A percentile compares a stretch with the other conserved stretches of the same genome.
Conservation (phyloP, 2,797 vertebrate species). For the Tauraco hartlaubi region DNA sequence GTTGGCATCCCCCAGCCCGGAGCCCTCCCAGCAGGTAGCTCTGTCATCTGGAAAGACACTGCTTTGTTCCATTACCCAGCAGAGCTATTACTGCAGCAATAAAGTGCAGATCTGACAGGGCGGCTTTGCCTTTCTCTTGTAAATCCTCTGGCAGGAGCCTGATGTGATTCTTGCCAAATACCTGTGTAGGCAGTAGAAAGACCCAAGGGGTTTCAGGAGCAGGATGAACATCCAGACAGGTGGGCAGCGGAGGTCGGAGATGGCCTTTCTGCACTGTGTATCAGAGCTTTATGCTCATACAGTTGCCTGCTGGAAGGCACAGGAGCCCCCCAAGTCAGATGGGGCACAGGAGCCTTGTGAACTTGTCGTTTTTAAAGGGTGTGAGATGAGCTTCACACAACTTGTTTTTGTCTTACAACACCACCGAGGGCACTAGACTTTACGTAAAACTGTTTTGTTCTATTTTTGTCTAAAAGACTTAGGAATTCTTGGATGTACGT, state of each 20-base stretch:
- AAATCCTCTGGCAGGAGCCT: not conserved
- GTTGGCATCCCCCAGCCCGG: rapidly evolving
- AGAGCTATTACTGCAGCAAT: not conserved
- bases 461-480: not conserved
- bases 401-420: not conserved
- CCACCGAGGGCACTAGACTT: not conserved
- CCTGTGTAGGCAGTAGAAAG: not conserved
- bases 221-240: not conserved
- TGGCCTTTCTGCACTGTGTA: not conserved
- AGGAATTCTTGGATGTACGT: not conserved
- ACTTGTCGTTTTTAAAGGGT: not conserved
- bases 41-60: rapidly evolving
- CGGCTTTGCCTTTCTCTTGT: not conserved
- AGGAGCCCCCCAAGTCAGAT: not conserved
- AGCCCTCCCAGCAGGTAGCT: not conserved
- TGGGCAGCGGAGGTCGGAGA: not conserved
- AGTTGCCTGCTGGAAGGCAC: not conserved
- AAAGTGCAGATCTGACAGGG: not conserved
- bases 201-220: not conserved
- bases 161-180: not conserved
- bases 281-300: not conserved
- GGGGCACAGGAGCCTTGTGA: not conserved
- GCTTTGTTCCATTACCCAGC: not conserved
- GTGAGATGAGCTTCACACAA: not conserved
- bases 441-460: not conserved